Evolutionary conservation across 1,140 invertebrate genomes (phyloP), one percentile per base, ranked within the genome.

Genomic region (Cardiocondyla obscurior): DNA sequence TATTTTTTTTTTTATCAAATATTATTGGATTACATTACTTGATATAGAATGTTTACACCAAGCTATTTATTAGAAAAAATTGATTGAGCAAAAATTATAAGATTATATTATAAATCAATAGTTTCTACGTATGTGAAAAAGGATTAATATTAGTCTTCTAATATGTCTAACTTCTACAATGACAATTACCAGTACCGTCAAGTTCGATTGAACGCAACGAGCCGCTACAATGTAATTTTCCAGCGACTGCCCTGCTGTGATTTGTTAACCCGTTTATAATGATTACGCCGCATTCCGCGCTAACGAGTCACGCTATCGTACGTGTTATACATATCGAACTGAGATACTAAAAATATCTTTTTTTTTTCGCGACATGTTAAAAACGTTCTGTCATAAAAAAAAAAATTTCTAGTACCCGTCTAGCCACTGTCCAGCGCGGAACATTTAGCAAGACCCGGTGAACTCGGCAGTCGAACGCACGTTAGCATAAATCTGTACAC

Each of bases 221-320:
- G 64, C 83, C 82, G 22, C 53, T 57, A 53, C 83, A 73, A 85
- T 69, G 65, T 73, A 88, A 88, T 88, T 88, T 88, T 85, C 86
- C 85, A 85, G 85, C 76, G 86, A 77, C 84, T 87, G 82, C 76
- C 12, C 77, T 81, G 69, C 62, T 77, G 72, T 69, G 74, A 81
- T 85, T 69, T 87, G 85, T 87, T 88, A 87, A 88, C 82, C 82
- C 76, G 87, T 55, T 88, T 87, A 87, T 87, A 85, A 87, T 82
- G 76, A 88, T 88, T 87, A 84, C 69, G 65, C 46, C 57, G 67
- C 84, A 86, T 69, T 87, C 30, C 57, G 28, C 4, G 33, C 62
- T 79, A 79, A 79, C 62, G 62, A 69, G 46, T 69, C 74, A 19
- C 46, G 25, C 62, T 53, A 25, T 53, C 46, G 62, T 22, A 53